Percentiles rank a stretch among this genome's conserved stretches.
These are phyloP conservation scores for Harpalus rubripes DNA, from an alignment of 2,888 invertebrate genomes.

Conservation along the genomic window DNA sequence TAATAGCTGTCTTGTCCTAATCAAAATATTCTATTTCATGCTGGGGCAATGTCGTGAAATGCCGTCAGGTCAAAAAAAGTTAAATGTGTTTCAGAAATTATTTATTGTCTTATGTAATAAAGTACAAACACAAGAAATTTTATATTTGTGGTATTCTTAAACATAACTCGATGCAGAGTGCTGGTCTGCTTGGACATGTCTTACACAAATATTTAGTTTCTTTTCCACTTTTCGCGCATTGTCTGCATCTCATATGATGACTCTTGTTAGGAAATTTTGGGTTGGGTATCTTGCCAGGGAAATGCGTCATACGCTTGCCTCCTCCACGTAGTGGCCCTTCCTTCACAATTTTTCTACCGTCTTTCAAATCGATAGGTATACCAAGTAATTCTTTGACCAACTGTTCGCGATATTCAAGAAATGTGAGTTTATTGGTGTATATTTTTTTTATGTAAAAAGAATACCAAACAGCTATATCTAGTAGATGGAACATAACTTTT, in stretches of 20 bases:
- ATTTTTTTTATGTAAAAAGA: background rate
- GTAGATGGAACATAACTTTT: too few relatives aligned
- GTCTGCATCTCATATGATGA: slow-evolving; percentile 6
- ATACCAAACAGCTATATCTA: background rate
- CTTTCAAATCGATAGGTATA: too few relatives aligned
- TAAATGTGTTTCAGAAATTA: background rate
- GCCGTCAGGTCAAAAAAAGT: background rate
- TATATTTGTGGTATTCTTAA: slow-evolving; percentile 1
- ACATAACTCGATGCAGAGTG: background rate
- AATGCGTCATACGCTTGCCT: too few relatives aligned
- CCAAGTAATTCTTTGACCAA: too few relatives aligned
- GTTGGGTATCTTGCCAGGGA: too few relatives aligned
- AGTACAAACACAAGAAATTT: background rate
- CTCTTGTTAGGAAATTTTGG: slow-evolving; percentile 10
- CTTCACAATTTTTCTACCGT: too few relatives aligned
- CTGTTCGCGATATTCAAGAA: too few relatives aligned
- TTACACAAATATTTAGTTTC: slow-evolving; percentile 16
- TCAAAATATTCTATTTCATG: too few relatives aligned
- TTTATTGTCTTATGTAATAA: slow-evolving; percentile 10
- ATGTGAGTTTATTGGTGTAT: too few relatives aligned
- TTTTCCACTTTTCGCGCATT: slow-evolving; percentile 16
- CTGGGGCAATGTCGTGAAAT: background rate
- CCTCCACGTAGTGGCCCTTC: too few relatives aligned
- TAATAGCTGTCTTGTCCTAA: too few relatives aligned
- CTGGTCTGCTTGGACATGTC: background rate